Base-by-base conservation (phyloP, 2,888 invertebrate species). In the Pammene fasciana region DNA sequence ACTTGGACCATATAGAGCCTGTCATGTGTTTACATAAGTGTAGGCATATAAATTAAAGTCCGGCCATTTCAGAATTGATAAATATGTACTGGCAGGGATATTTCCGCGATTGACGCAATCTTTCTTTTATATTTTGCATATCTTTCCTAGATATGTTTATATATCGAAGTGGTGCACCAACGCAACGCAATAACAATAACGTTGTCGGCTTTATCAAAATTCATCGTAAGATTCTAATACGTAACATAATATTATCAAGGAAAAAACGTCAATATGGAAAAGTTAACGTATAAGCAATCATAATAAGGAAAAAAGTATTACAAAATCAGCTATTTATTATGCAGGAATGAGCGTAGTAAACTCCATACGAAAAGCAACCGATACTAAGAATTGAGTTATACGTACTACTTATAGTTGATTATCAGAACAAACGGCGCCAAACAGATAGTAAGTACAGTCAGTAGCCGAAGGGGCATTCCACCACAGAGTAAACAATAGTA, bases 241-340 rank as follows among this genome's bases (percentile, higher is more conserved):
- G 7, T n/a, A 8, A 59, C 43, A 43, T 43, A 8, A 59, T 18
- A 43, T 43, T 14, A 57, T 38, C n/a, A 26, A 57, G 18, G 43
- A 57, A 43, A 56, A 43, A 7, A 43, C 7, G 0, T 41, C 11
- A 56, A 13, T 26, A 26, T n/a, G 26, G 18, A 57, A 57, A 43
- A 57, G 57, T 57, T 13, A 57, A 57, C 43, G 16, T 36, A n/a
- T n/a, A 56, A 38, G 36, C 38, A 13, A n/a, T 34, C 45, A 59
- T 26, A 34, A 59, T 26, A 59, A 59, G 59, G 59, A 59, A 59
- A 57, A 59, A 38, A 38, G 38, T 38, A 9, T 38, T 59, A 59
- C 41, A 18, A 45, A n/a, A 26, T 45, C 5, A 10, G 34, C 54
- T n/a, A 34, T 13, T 57, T 45, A 26, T 9, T 26, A 59, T 54